Evolutionary conservation across 2,113 vertebrate genomes (phyloP).

Genomic region (Orientallactaga bullata): DNA sequence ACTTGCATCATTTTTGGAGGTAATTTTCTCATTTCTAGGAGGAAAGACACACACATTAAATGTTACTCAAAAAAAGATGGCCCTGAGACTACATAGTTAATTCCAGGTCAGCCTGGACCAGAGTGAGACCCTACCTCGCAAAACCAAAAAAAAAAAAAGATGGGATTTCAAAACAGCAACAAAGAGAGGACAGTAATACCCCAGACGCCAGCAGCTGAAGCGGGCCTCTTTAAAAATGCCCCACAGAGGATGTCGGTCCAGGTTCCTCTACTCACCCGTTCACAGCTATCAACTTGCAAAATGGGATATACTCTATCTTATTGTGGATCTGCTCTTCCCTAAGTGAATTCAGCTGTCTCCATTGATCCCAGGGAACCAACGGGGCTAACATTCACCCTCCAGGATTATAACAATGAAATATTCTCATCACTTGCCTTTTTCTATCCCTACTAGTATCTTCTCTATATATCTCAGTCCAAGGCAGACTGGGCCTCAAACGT

Average conservation of each 20-base stretch:
- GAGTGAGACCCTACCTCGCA: no score
- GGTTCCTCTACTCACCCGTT: fast-evolving
- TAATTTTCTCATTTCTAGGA: conserved; percentile 48
- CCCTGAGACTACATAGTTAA: no score
- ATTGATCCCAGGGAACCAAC: fast-evolving
- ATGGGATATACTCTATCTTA: no score
- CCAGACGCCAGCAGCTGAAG: background rate
- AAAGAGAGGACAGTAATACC: background rate
- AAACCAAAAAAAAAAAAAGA: conserved; percentile 2
- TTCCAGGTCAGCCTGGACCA: no score
- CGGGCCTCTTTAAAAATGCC: background rate
- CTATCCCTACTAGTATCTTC: fast-evolving
- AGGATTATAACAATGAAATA: background rate
- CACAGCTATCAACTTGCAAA: background rate
- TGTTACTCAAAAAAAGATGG: background rate
- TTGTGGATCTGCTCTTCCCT: background rate
- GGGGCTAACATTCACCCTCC: background rate
- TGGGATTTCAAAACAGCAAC: background rate
- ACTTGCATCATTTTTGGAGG: background rate
- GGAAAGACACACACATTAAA: conserved; percentile 37
- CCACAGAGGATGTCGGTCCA: background rate
- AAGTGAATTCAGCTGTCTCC: background rate
- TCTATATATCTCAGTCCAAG: no score
- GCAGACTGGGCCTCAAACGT: background rate
- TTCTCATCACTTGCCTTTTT: background rate